These are phyloP conservation scores for Tokudaia muenninki DNA, from an alignment of 2,797 vertebrate genomes.

Conservation along the genomic window DNA sequence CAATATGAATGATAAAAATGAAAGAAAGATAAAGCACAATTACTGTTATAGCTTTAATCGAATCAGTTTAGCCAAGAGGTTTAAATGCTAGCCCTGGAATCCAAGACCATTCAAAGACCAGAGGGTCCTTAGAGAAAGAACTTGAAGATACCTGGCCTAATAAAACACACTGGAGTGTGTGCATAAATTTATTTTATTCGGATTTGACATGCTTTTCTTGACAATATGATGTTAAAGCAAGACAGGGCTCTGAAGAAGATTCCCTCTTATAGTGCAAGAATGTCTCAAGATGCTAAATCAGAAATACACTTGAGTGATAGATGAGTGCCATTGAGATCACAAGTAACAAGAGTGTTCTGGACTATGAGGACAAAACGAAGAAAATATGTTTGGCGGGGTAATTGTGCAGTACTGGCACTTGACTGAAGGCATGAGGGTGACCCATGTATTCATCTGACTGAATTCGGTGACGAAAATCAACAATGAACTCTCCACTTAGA, in stretches of 20 bases:
- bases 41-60: background rate
- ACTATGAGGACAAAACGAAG: background rate
- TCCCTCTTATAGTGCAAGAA: background rate
- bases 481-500: background rate
- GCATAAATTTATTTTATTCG: background rate
- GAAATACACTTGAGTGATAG: constrained; percentile 9
- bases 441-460: background rate
- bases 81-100: background rate
- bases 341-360: background rate
- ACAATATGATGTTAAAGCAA: constrained; percentile 56
- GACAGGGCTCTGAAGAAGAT: constrained; percentile 17
- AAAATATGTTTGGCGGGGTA: background rate
- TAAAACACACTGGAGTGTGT: background rate
- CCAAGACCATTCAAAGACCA: background rate
- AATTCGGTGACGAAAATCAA: background rate
- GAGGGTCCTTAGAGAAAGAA: background rate
- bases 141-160: background rate
- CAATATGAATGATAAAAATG: background rate
- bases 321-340: background rate
- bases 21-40: background rate
- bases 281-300: constrained; percentile 2
- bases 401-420: background rate
- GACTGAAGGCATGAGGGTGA: background rate
- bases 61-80: background rate
- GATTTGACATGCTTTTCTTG: background rate